Base-by-base conservation (phyloP, 2,888 invertebrate species). In the Malthinus seriepunctatus region DNA sequence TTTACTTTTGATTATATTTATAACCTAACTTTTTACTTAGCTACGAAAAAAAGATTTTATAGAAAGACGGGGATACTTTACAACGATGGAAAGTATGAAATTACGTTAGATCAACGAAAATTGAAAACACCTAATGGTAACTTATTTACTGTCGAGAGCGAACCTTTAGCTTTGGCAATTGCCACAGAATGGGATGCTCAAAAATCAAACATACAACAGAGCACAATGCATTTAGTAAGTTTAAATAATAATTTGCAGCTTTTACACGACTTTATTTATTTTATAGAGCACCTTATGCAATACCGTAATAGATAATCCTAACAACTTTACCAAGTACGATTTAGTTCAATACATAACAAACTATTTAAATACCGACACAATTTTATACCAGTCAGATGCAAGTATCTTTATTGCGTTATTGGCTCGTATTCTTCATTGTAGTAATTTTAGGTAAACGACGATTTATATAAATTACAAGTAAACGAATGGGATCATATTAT, bases 131-230 rank as follows among this genome's bases (percentile, higher is more conserved):
- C 97, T 0, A 85, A 84, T 68, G 95, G 96, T 1, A 83, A 85
- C 57, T 76, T 88, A 7, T 87, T 97, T 66, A 80, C 84, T 60
- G 87, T 97, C 0, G 86, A 88, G 15, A 93, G 86, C 78, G 95
- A 97, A 79, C 88, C 92, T 0, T 80, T 99, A 49, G 98, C 98
- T 1, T 81, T 96, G 60, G 96, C 95, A 11, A 88, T 99, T 45
- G 95, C 97, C 1, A 86, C 90, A 31, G 99, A 99, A 83, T 99
- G 98, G 94, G 90, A 93, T 69, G 82, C 88, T 5, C 97, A 98
- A 76, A 86, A 86, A 63, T 87, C 91, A 23, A 80, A 81, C 51
- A 90, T 98, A 64, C 79, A 88, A 59, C 88, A 86, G 69, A 87
- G 89, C 46, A 84, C 84, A 35, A 97, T 97, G 97, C 95, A 97